These are phyloP conservation scores for Echinarachnius parma DNA, from an alignment of 53 echinoderm and acorn worm genomes.

Conservation along the genomic window DNA sequence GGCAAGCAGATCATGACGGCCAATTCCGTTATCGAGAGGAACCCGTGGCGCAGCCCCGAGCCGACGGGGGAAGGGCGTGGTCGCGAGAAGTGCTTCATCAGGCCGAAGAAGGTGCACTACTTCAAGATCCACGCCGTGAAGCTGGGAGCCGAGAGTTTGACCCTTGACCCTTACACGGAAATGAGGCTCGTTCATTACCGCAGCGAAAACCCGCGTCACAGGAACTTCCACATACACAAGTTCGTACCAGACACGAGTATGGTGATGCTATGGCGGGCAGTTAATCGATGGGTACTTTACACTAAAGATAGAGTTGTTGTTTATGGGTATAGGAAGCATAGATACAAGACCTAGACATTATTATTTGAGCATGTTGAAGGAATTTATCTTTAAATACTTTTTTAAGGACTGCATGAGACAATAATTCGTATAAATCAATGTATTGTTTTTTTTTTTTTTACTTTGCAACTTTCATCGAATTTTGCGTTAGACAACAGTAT, in stretches of 20 bases:
- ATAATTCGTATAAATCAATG: no score
- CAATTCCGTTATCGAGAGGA: slow-evolving; percentile 71
- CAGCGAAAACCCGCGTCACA: slow-evolving; percentile 76
- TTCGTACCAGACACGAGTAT: slow-evolving; percentile 71
- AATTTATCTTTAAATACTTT: no score
- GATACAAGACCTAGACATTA: slow-evolving; percentile 17
- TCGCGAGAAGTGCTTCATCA: slow-evolving; percentile 83
- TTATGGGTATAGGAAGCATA: slow-evolving; percentile 22
- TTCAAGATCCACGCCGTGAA: slow-evolving; percentile 94
- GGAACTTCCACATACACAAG: slow-evolving; percentile 63
- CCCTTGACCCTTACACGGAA: slow-evolving; percentile 69
- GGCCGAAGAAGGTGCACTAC: slow-evolving; percentile 77
- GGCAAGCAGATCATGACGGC: slow-evolving; percentile 36
- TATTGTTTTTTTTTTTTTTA: no score
- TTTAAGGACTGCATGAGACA: no score
- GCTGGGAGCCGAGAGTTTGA: slow-evolving; percentile 74
- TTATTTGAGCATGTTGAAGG: no score
- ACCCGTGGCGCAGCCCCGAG: slow-evolving; percentile 64
- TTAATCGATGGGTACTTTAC: slow-evolving; percentile 45
- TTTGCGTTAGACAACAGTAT: no score
- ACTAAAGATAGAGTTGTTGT: slow-evolving; percentile 19
- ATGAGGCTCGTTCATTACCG: slow-evolving; percentile 85
- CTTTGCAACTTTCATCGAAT: no score
- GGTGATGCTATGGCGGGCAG: slow-evolving; percentile 59
- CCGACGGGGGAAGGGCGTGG: slow-evolving; percentile 76